These are phyloP conservation scores for Nezara viridula DNA, from an alignment of 2,888 invertebrate genomes.

Conservation along the genomic window DNA sequence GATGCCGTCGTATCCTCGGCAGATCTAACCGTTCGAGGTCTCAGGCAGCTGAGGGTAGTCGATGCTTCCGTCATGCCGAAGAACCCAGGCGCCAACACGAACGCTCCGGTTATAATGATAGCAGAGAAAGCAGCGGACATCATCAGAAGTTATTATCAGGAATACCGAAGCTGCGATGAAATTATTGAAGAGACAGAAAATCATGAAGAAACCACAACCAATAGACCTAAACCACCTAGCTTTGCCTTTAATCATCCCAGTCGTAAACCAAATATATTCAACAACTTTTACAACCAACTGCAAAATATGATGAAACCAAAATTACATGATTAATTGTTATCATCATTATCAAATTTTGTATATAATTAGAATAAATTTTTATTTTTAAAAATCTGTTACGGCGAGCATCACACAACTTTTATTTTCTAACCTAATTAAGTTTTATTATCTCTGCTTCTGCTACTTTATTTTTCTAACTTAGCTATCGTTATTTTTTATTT, in stretches of 20 bases:
- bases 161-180: background rate
- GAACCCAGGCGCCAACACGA: conserved; percentile 30
- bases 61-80: conserved; percentile 53
- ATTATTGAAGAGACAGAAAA: no score
- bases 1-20: background rate
- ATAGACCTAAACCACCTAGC: background rate
- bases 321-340: background rate
- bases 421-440: no score
- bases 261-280: background rate
- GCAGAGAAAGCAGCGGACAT: conserved; percentile 54
- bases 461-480: no score
- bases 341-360: background rate
- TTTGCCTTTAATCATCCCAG: background rate
- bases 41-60: background rate
- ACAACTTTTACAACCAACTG: background rate
- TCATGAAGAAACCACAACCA: background rate
- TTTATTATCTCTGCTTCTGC: no score
- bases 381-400: no score
- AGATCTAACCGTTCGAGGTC: background rate
- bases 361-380: background rate
- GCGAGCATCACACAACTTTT: no score
- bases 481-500: no score
- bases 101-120: conserved; percentile 41
- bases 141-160: background rate
- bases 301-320: background rate